Conservation (phyloP, 2,797 vertebrate genomes). For the Knipowitschia caucasica region DNA sequence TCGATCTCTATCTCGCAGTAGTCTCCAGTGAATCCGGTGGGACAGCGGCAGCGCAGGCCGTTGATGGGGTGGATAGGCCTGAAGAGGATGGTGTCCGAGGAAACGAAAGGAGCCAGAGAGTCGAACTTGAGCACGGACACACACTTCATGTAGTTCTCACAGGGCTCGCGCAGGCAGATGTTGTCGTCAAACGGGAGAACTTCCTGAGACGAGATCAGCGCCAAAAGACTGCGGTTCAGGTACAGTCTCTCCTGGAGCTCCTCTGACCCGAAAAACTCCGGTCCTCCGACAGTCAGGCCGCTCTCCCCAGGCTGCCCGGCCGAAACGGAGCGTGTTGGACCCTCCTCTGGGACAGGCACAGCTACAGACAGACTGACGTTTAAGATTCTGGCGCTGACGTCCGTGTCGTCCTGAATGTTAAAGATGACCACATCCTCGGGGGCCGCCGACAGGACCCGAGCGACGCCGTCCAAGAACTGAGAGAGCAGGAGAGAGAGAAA, state of each 20-base stretch:
- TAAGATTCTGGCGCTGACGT: slow-evolving; percentile 85
- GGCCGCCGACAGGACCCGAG: slow-evolving; percentile 82
- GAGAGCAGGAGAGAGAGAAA: slow-evolving; percentile 90
- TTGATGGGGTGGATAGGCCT: slow-evolving; percentile 92
- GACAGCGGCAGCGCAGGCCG: slow-evolving; percentile 92
- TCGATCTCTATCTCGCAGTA: slow-evolving; percentile 96
- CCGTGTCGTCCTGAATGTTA: slow-evolving; percentile 90
- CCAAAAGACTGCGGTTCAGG: slow-evolving; percentile 89
- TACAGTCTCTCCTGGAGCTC: slow-evolving; percentile 94
- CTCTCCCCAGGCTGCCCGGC: slow-evolving; percentile 60
- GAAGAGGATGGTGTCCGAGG: slow-evolving; percentile 91
- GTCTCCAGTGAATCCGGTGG: slow-evolving; percentile 89
- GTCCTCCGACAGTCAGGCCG: slow-evolving; percentile 29
- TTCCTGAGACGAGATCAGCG: slow-evolving; percentile 84
- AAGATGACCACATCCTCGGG: slow-evolving; percentile 88
- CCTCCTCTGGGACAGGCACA: slow-evolving; percentile 49
- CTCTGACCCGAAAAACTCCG: slow-evolving; percentile 86
- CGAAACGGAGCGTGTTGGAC: slow-evolving; percentile 39
- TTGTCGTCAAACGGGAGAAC: slow-evolving; percentile 97
- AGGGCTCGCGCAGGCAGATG: slow-evolving; percentile 93
- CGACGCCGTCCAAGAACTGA: slow-evolving; percentile 90
- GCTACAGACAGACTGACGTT: slow-evolving; percentile 92
- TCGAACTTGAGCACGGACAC: slow-evolving; percentile 93
- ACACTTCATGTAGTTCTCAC: slow-evolving; percentile 98
- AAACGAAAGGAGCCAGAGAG: slow-evolving; percentile 90